Conservation (phyloP, 2,797 vertebrate species). For the Trematomus bernacchii region DNA sequence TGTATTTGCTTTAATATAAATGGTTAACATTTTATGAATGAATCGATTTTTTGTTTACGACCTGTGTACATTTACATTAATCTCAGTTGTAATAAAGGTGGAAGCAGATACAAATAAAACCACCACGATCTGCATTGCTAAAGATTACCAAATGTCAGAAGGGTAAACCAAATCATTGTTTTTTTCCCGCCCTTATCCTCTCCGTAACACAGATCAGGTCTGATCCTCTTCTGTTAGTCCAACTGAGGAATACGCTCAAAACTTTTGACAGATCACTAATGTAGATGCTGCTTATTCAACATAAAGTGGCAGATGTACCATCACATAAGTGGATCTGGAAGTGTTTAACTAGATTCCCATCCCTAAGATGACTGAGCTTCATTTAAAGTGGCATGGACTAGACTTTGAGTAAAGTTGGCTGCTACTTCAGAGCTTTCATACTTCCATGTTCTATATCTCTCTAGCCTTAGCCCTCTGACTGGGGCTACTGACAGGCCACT, state of each 20-base stretch:
- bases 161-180: not conserved
- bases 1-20: too few relatives aligned
- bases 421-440: conserved; percentile 14
- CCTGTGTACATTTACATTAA: not conserved
- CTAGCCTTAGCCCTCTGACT: conserved; percentile 64
- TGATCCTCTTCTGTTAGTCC: conserved; percentile 44
- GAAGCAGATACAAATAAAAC: not conserved
- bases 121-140: not conserved
- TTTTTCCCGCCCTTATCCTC: not conserved
- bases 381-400: conserved; percentile 4
- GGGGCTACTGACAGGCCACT: conserved; percentile 67
- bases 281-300: conserved; percentile 44
- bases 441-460: conserved; percentile 18
- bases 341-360: conserved; percentile 30
- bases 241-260: conserved; percentile 40
- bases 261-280: conserved; percentile 25
- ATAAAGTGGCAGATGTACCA: conserved; percentile 26
- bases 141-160: not conserved
- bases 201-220: conserved; percentile 2
- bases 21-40: not conserved
- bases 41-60: not conserved
- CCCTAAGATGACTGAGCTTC: conserved; percentile 61
- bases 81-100: not conserved
- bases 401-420: conserved; percentile 54
- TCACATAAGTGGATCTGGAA: conserved; percentile 50